Evolutionary conservation across 2,888 invertebrate species (phyloP), one percentile per base, ranked within the genome.

Genomic region (Stenodera caucasica): DNA sequence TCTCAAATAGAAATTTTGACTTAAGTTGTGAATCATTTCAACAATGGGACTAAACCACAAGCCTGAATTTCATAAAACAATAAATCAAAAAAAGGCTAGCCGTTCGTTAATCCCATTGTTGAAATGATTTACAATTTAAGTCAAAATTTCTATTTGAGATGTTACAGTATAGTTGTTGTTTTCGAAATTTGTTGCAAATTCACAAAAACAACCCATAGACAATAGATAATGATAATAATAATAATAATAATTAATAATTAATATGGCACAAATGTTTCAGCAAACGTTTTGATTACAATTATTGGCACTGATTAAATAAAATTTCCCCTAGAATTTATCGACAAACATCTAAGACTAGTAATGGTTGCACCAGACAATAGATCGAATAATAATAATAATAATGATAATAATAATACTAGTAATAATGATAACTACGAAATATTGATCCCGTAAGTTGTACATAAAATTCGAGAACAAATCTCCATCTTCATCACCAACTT

Each of bases 391-490:
- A 37, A 14, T n/a, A n/a, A 2, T 37, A 37, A 37, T 9, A 45
- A 21, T 45, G 7, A 26, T 26, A 26, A 7, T 26, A 26, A 26
- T 5, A 26, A 3, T 26, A 26, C 26, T 26, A 26, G 3, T 26
- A 26, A 26, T 3, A 26, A 26, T 26, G 7, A 26, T 26, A 45
- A 45, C 59, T 61, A 61, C 55, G 37, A 58, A 61, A 61, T 61
- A 62, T 62, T 62, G 62, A 53, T 62, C 62, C 62, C 62, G 23
- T 56, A 58, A 59, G 55, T 59, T 62, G 62, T 62, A 62, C 55
- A 62, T 56, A 61, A 58, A 55, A 18, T 18, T 21, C 40, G 8
- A 2, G 1, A 40, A 18, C 11, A 21, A 40, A 21, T 21, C 40
- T 21, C 4, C 3, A 40, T 40, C 18, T 40, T 9, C 11, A 18